Evolutionary conservation across 2,113 vertebrate species (phyloP).

Genomic region (Corythaixoides concolor): DNA sequence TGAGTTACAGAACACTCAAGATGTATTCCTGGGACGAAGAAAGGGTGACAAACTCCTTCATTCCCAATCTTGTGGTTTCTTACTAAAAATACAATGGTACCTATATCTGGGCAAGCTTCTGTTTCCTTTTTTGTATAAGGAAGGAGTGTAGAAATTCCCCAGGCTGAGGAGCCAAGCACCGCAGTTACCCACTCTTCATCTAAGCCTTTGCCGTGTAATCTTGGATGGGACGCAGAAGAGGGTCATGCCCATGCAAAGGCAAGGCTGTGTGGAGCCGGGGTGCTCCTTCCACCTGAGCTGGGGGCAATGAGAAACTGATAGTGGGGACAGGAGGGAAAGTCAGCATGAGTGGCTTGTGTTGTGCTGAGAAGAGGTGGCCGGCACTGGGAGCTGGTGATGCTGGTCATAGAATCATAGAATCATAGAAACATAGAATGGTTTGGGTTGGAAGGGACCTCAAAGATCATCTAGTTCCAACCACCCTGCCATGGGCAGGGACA

Average conservation of each 20-base stretch:
- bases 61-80: neutral
- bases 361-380: neutral
- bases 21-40: neutral
- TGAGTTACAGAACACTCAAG: neutral
- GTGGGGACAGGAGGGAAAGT: neutral
- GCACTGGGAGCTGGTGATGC: neutral
- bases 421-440: too few relatives aligned
- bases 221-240: neutral
- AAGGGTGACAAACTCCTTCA: neutral
- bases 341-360: neutral
- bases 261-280: neutral
- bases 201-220: neutral
- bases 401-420: too few relatives aligned
- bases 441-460: too few relatives aligned
- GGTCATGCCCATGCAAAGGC: neutral
- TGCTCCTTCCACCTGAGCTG: neutral
- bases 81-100: neutral
- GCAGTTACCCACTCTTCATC: neutral
- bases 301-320: neutral
- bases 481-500: too few relatives aligned
- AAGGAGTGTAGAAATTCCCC: neutral
- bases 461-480: too few relatives aligned
- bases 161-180: neutral
- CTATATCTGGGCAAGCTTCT: neutral
- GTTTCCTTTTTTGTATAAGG: neutral